Conservation (phyloP, 1,140 invertebrate species). For the Neelides sp. region DNA sequence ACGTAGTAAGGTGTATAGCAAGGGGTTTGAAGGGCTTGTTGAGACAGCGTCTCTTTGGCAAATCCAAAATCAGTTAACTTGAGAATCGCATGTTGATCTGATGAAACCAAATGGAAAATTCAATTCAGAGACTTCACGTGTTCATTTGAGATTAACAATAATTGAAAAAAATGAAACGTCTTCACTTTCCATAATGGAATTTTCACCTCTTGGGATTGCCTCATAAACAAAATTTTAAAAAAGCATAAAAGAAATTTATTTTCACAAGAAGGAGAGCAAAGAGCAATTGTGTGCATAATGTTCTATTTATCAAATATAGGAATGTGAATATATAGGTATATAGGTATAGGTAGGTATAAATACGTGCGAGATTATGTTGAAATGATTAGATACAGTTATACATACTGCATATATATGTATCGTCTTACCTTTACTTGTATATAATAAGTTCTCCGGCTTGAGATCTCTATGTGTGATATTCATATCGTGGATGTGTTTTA, state of each 20-base stretch:
- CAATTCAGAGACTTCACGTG: too few species aligned
- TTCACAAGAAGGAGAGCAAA: too few species aligned
- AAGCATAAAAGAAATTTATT: too few species aligned
- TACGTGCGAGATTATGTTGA: too few species aligned
- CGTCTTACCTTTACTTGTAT: slow-evolving; percentile 49
- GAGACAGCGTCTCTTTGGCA: slow-evolving; percentile 83
- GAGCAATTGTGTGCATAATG: too few species aligned
- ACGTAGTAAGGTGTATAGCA: slow-evolving; percentile 99
- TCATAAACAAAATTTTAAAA: too few species aligned
- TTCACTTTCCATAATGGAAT: too few species aligned
- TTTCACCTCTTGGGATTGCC: too few species aligned
- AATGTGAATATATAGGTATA: neutral
- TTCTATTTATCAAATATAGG: neutral
- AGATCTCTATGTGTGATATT: slow-evolving; percentile 95
- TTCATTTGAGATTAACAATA: too few species aligned
- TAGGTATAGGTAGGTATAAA: neutral
- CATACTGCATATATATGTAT: too few species aligned
- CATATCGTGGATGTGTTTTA: slow-evolving; percentile 82
- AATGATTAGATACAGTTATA: too few species aligned
- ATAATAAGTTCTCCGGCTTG: slow-evolving; percentile 83
- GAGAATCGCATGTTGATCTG: slow-evolving; percentile 57
- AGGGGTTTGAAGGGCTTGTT: slow-evolving; percentile 77
- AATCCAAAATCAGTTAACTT: slow-evolving; percentile 99
- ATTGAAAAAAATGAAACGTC: neutral
- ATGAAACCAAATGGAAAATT: slow-evolving; percentile 25